Conservation (phyloP, 2,797 vertebrate species). For the Cyclura pinguis region DNA sequence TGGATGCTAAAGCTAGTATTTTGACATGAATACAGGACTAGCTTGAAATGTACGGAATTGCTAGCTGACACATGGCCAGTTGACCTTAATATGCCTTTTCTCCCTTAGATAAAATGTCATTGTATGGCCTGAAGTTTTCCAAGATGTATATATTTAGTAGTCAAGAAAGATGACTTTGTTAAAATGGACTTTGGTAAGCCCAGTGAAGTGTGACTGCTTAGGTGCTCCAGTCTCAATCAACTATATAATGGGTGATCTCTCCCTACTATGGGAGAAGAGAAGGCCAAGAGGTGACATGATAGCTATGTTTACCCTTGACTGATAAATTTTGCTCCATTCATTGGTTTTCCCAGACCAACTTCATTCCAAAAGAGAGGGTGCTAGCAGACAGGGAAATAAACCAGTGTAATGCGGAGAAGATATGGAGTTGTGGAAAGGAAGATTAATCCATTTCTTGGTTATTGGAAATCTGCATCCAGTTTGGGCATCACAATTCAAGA, state of each 20-base stretch:
- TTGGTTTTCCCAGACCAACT: no score
- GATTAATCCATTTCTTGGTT: no score
- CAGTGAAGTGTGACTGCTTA: not conserved
- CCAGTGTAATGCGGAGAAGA: no score
- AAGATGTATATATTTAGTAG: not conserved
- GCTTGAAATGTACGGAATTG: conserved; percentile 15
- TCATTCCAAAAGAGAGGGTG: no score
- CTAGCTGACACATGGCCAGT: not conserved
- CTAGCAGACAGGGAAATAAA: no score
- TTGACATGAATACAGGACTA: conserved; percentile 8
- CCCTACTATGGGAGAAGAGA: not conserved
- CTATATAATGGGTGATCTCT: not conserved
- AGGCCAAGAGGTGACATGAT: no score
- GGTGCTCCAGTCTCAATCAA: not conserved
- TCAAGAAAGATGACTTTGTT: not conserved
- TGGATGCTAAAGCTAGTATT: not conserved
- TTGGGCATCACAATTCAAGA: no score
- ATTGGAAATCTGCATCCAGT: no score
- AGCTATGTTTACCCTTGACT: no score
- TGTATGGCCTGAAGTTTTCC: not conserved
- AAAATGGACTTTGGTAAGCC: not conserved
- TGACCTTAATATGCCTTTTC: conserved; percentile 7
- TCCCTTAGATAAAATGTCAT: conserved; percentile 1
- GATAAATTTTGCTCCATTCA: no score
- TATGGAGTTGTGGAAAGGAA: no score